Evolutionary conservation across 1,140 invertebrate genomes (phyloP).

Genomic region (Drosophila elegans): DNA sequence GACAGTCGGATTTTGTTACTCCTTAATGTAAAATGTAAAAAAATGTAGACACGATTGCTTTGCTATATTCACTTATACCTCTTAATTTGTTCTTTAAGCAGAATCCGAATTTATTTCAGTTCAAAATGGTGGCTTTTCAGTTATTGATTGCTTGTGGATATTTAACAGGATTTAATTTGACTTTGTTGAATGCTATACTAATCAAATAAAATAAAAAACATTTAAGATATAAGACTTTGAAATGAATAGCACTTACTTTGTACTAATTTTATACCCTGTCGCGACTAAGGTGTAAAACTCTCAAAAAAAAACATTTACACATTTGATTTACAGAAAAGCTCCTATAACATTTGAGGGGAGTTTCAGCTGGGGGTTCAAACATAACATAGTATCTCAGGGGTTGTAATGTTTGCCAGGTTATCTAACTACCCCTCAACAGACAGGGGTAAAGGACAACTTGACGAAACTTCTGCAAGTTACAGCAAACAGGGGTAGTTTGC

Average conservation of each 20-base stretch:
- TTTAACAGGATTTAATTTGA: too few species aligned
- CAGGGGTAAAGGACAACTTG: constrained; percentile 50
- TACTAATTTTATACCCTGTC: too few species aligned
- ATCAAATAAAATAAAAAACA: too few species aligned
- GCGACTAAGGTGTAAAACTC: too few species aligned
- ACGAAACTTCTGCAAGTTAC: constrained; percentile 59
- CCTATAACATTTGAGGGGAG: background rate
- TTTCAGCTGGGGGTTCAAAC: background rate
- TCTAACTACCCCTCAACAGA: constrained; percentile 60
- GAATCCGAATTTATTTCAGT: background rate
- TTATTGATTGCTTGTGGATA: too few species aligned
- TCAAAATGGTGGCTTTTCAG: too few species aligned
- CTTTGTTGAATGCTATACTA: too few species aligned
- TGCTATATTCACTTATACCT: too few species aligned
- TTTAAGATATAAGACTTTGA: too few species aligned
- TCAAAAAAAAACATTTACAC: background rate
- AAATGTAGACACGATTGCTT: too few species aligned
- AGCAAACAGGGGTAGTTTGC: constrained; percentile 26
- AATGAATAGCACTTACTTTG: too few species aligned
- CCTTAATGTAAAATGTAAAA: background rate
- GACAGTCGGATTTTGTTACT: background rate
- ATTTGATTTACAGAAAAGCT: constrained; percentile 11
- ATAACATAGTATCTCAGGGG: constrained; percentile 24
- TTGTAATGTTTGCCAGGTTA: constrained; percentile 44
- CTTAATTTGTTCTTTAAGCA: too few species aligned